Evolutionary conservation across 2,888 invertebrate genomes (phyloP).

Genomic region (Busseola fusca): DNA sequence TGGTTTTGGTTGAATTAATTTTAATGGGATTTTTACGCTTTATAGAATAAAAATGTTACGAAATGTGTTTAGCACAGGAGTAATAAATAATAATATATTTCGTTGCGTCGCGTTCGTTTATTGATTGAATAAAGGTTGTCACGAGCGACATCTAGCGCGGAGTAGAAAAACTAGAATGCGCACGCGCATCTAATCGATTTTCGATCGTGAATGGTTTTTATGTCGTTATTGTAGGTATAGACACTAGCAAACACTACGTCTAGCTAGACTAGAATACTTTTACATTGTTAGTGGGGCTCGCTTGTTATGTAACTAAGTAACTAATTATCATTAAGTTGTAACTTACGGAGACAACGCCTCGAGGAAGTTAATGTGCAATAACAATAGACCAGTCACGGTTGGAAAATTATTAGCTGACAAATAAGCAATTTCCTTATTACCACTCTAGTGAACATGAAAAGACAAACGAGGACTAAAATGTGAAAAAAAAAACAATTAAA

Average conservation of each 20-base stretch:
- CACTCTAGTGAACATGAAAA: slow-evolving; percentile 74
- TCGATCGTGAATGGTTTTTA: slow-evolving; percentile 64
- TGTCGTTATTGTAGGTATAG: slow-evolving; percentile 56
- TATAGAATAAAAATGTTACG: slow-evolving; percentile 87
- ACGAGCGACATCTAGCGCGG: slow-evolving; percentile 77
- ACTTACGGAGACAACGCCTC: slow-evolving; percentile 75
- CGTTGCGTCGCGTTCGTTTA: slow-evolving; percentile 60
- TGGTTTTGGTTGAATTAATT: slow-evolving; percentile 89
- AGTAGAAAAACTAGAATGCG: slow-evolving; percentile 75
- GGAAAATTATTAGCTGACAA: slow-evolving; percentile 79
- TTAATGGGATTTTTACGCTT: slow-evolving; percentile 88
- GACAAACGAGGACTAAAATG: slow-evolving; percentile 63
- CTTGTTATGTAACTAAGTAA: slow-evolving; percentile 61
- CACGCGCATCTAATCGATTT: slow-evolving; percentile 78
- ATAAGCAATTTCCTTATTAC: slow-evolving; percentile 83
- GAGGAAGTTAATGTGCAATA: slow-evolving; percentile 80
- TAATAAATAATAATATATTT: slow-evolving; percentile 80
- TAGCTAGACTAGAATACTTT: slow-evolving; percentile 47
- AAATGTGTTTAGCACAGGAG: slow-evolving; percentile 84
- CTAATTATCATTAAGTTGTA: slow-evolving; percentile 76
- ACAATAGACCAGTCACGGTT: slow-evolving; percentile 83
- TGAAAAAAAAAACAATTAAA: slow-evolving; percentile 48
- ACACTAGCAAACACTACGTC: slow-evolving; percentile 50
- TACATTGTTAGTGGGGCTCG: slow-evolving; percentile 52
- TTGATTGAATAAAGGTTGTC: slow-evolving; percentile 64